phyloP scores from a whole-genome alignment of 1,140 invertebrate species.

The Trachelipus rathkii region DNA sequence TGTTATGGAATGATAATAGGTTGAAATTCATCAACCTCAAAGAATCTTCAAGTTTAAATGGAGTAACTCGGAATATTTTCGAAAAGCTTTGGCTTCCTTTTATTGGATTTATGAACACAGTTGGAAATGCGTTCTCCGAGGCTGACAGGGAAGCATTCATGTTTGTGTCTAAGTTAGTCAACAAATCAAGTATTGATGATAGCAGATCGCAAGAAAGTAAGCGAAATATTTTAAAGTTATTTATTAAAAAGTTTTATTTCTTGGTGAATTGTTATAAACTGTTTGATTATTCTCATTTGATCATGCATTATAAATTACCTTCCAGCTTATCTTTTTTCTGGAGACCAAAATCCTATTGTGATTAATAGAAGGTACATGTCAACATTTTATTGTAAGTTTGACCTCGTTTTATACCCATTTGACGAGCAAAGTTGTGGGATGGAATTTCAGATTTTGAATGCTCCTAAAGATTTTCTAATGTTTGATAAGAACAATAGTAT shows the following conservation, averaged over 20 bases:
- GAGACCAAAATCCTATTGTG: neutral
- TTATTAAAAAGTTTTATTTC: too few species aligned
- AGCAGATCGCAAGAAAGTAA: neutral
- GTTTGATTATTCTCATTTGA: too few species aligned
- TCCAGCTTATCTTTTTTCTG: conserved; percentile 31
- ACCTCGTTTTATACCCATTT: neutral
- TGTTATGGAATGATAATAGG: conserved; percentile 39
- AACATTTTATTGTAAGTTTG: conserved; percentile 16
- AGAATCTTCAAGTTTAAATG: conserved; percentile 27
- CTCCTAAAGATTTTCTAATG: neutral
- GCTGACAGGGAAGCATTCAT: conserved; percentile 32
- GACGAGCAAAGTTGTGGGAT: neutral
- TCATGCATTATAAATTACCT: too few species aligned
- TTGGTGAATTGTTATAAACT: too few species aligned
- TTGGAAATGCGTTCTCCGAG: conserved; percentile 20
- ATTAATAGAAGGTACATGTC: neutral
- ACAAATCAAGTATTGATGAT: conserved; percentile 23
- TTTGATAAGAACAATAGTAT: neutral
- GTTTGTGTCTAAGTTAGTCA: conserved; percentile 19
- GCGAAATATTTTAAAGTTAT: too few species aligned
- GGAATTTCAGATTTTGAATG: neutral
- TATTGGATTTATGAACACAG: conserved; percentile 17
- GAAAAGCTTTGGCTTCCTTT: conserved; percentile 2
- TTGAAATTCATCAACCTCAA: conserved; percentile 43
- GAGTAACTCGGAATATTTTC: neutral